Conservation (phyloP, 2,888 invertebrate species). For the Ctena decussata region DNA sequence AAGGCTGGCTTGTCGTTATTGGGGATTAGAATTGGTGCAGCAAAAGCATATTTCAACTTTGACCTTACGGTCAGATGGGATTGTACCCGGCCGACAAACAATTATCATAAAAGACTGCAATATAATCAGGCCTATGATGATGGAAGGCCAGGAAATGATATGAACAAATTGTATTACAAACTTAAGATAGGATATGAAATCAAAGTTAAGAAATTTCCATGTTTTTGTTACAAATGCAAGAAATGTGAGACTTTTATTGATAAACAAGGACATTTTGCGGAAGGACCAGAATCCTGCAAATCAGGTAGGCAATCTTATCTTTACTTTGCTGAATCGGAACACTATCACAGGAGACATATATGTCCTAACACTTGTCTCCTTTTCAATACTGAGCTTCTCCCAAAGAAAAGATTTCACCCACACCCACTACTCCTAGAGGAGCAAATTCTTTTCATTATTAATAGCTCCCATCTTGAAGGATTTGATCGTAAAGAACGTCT, state of each 20-base stretch:
- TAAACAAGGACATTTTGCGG: background rate
- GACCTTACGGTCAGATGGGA: background rate
- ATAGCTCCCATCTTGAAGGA: no score
- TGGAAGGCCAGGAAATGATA: background rate
- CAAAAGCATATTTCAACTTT: background rate
- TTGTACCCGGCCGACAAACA: background rate
- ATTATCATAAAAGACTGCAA: background rate
- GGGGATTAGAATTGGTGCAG: background rate
- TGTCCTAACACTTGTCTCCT: no score
- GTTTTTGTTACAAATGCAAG: background rate
- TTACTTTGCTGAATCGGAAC: no score
- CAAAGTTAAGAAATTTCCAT: background rate
- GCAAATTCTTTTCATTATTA: no score
- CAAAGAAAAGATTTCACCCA: no score
- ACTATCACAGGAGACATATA: no score
- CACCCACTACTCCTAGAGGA: no score
- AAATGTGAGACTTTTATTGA: background rate
- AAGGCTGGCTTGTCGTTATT: background rate
- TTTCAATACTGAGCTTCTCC: no score
- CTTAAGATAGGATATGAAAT: slow-evolving; percentile 1
- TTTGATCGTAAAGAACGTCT: no score
- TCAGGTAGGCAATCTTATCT: background rate
- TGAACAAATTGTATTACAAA: slow-evolving; percentile 7
- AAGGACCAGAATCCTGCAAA: background rate
- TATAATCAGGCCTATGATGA: background rate